phyloP scores from a whole-genome alignment of 2,888 invertebrate genomes.

The Ichneumon xanthorius region DNA sequence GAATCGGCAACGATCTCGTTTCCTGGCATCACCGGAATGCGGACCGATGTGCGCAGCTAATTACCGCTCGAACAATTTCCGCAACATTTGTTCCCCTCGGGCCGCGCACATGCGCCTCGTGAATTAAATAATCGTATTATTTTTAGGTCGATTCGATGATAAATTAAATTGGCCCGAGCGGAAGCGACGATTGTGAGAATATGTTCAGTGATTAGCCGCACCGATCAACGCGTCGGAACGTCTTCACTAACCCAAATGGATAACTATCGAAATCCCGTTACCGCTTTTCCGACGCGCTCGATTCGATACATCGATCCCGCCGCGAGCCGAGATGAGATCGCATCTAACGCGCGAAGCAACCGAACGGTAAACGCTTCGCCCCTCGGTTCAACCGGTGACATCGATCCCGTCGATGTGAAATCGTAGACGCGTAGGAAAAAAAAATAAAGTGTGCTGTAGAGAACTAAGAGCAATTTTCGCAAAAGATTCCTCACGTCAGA shows the following conservation, averaged over 20 bases:
- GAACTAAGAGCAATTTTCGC: not conserved
- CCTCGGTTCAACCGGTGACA: not conserved
- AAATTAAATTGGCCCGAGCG: not conserved
- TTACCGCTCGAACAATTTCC: too few species aligned
- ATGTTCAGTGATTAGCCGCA: not conserved
- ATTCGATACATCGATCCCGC: not conserved
- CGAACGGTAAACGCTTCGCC: not conserved
- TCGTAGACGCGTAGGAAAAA: not conserved
- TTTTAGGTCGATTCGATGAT: not conserved
- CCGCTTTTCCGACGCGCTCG: not conserved
- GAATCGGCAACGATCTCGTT: constrained; percentile 6
- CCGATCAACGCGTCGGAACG: not conserved
- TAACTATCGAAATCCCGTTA: not conserved
- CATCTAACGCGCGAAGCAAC: not conserved
- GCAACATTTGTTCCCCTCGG: too few species aligned
- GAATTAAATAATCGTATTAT: not conserved
- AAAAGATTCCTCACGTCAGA: constrained; percentile 20
- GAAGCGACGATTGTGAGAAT: not conserved
- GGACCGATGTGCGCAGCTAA: too few species aligned
- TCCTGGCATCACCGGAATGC: not conserved
- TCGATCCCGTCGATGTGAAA: constrained; percentile 3
- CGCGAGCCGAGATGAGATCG: not conserved
- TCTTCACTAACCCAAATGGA: not conserved
- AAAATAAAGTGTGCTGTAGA: not conserved
- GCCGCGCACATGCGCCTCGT: too few species aligned